These are phyloP conservation scores for Podargus strigoides DNA, from an alignment of 2,797 vertebrate genomes.

Conservation along the genomic window DNA sequence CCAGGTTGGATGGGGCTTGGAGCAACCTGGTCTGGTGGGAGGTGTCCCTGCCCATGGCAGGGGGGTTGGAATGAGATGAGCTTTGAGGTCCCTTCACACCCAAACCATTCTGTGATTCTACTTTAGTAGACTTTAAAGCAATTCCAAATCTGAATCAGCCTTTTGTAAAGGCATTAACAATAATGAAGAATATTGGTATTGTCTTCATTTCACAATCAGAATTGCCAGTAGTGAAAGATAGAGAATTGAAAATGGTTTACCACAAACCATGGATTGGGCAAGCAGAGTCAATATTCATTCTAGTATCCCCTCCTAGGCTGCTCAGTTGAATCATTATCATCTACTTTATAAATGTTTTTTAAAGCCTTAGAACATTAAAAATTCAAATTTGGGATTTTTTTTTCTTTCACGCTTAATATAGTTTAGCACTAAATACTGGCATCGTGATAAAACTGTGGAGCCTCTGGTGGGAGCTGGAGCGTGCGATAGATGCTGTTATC, in stretches of 20 bases:
- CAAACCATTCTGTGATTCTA: no score
- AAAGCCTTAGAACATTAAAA: background rate
- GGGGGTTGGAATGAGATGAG: no score
- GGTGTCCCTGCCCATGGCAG: no score
- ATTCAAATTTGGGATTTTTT: background rate
- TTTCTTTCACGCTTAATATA: background rate
- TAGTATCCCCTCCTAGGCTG: background rate
- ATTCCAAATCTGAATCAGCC: background rate
- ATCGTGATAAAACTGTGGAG: background rate
- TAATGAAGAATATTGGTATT: background rate
- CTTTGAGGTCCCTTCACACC: no score
- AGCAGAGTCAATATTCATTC: background rate
- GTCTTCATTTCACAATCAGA: conserved; percentile 5
- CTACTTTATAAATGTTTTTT: background rate
- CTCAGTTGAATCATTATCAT: background rate
- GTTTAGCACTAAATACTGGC: background rate
- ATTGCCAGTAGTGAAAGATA: background rate
- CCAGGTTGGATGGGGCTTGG: no score
- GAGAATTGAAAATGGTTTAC: background rate
- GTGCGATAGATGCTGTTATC: background rate
- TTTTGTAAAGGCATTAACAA: conserved; percentile 1
- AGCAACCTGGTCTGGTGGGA: no score
- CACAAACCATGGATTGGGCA: background rate
- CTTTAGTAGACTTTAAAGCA: background rate
- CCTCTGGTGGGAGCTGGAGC: background rate